These are phyloP conservation scores for Ypsolopha sequella DNA, from an alignment of 2,888 invertebrate genomes.

Conservation along the genomic window DNA sequence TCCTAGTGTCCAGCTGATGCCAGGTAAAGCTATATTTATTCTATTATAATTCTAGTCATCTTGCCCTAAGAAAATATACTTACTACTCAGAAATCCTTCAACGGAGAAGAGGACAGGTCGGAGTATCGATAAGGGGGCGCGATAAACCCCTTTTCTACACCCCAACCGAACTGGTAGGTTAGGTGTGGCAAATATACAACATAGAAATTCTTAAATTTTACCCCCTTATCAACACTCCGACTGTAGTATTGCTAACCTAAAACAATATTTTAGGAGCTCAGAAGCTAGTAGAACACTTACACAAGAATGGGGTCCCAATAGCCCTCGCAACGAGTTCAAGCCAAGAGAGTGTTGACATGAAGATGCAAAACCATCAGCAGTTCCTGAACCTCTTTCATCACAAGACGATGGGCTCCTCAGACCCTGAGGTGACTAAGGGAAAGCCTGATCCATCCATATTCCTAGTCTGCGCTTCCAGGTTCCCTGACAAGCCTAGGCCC, in stretches of 20 bases:
- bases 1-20: constrained; percentile 73
- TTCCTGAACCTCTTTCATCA: constrained; percentile 78
- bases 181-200: too few relatives aligned
- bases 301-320: constrained; percentile 80
- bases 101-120: too few relatives aligned
- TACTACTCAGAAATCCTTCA: too few relatives aligned
- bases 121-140: too few relatives aligned
- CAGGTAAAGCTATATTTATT: constrained; percentile 66
- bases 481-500: constrained; percentile 75
- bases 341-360: constrained; percentile 76
- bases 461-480: constrained; percentile 80
- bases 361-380: constrained; percentile 75
- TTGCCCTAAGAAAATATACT: too few relatives aligned
- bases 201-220: too few relatives aligned
- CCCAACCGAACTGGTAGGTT: too few relatives aligned
- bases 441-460: constrained; percentile 93
- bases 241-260: not conserved
- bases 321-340: constrained; percentile 90
- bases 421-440: constrained; percentile 85
- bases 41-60: not conserved
- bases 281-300: constrained; percentile 80
- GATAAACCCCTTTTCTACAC: too few relatives aligned
- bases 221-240: too few relatives aligned
- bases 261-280: constrained; percentile 74
- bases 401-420: constrained; percentile 82